Percentiles rank a stretch among this genome's conserved stretches.
Evolutionary conservation across 1,140 invertebrate species (phyloP).

Genomic region (Zaprionus ghesquierei): DNA sequence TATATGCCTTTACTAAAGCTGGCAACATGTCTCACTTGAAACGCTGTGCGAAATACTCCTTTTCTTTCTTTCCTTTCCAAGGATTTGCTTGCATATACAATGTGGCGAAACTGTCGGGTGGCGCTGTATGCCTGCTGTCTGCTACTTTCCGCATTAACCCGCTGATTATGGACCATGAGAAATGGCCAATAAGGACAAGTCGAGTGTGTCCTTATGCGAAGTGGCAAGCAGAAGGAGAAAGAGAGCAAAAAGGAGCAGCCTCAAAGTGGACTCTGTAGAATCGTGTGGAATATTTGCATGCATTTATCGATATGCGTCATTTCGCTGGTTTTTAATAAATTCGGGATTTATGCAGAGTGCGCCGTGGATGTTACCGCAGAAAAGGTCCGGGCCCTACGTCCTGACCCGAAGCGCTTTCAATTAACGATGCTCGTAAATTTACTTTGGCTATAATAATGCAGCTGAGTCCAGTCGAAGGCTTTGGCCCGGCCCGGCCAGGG

Average conservation of each 20-base stretch:
- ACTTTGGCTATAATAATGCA: slow-evolving; percentile 76
- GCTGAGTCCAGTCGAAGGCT: slow-evolving; percentile 60
- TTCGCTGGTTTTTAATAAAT: slow-evolving; percentile 60
- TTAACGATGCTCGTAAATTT: slow-evolving; percentile 78
- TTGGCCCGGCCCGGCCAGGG: too few relatives aligned
- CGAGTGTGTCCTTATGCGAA: slow-evolving; percentile 1
- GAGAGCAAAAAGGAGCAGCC: too few relatives aligned
- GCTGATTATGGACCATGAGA: slow-evolving; percentile 74
- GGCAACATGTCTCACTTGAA: neutral
- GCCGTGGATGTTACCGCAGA: slow-evolving; percentile 1
- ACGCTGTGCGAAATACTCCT: neutral
- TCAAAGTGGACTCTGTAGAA: neutral
- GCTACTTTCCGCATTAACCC: slow-evolving; percentile 67
- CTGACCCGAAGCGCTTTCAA: slow-evolving; percentile 64
- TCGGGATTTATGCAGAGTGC: slow-evolving; percentile 69
- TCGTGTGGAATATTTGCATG: slow-evolving; percentile 50
- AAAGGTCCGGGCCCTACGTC: slow-evolving; percentile 16
- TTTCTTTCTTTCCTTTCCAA: neutral
- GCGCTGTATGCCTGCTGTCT: slow-evolving; percentile 17
- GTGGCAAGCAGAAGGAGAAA: neutral
- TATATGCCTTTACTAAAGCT: neutral
- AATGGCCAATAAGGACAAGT: slow-evolving; percentile 51
- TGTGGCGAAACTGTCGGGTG: neutral
- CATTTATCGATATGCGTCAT: slow-evolving; percentile 64
- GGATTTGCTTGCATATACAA: neutral